Base-by-base conservation (phyloP, 2,888 invertebrate genomes). In the Argynnis bischoffii region DNA sequence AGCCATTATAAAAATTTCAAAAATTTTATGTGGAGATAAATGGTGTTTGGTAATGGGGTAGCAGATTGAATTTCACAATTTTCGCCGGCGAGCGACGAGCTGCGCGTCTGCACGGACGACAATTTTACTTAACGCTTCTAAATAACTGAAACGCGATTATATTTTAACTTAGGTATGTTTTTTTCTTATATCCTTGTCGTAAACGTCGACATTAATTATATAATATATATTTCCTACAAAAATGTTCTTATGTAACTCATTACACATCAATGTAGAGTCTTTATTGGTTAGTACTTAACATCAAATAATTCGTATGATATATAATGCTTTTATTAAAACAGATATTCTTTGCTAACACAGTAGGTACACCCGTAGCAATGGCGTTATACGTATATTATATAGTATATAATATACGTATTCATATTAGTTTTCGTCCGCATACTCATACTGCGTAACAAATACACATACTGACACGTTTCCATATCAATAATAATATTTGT, bases 61-160 rank as follows among this genome's bases (percentile, higher is more conserved):
- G 64, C 57, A 64, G 54, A 66, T 64, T 66, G 54, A 56, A 69
- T 54, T 64, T 71, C 64, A 67, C 64, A 71, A 71, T 69, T 69
- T 63, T 59, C 31, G 48, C 60, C 50, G 14, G 63, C 18, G 46
- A 53, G 48, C 56, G 35, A 8, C 64, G 16, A 31, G 15, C 54
- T 14, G 35, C 55, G 21, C 18, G 41, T 2, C 50, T 13, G 26
- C 14, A n/a, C n/a, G 51, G 53, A 16, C 60, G 56, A 11, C 53
- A 67, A 63, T 31, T 55, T 55, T 35, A 48, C 26, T 64, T 64
- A 64, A 57, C 16, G 54, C 60, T 50, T 65, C n/a, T 60, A 66
- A 66, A 60, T 66, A 41, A n/a, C 48, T 55, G 15, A 46, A 31
- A 51, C 59, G 26, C 47, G n/a, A n/a, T 60, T 55, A 60, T 60